phyloP scores from a whole-genome alignment of 2,797 vertebrate species.

The Fundulus diaphanus region DNA sequence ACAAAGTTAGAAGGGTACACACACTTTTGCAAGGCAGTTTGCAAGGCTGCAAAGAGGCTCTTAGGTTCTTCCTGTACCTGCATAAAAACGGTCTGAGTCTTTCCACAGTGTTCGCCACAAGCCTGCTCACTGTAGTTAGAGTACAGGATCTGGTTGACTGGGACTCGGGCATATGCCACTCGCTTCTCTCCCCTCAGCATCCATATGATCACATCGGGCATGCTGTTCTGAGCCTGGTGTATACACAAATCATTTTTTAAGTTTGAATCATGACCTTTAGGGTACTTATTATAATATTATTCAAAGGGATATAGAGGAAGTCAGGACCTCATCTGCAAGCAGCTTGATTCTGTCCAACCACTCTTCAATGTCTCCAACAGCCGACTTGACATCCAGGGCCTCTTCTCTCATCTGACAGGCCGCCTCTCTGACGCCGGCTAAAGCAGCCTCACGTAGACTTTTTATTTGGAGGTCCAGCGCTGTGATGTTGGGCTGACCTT shows the following conservation, averaged over 20 bases:
- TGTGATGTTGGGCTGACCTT: slow-evolving; percentile 88
- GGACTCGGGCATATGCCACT: slow-evolving; percentile 91
- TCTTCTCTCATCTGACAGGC: slow-evolving; percentile 83
- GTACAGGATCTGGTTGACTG: slow-evolving; percentile 89
- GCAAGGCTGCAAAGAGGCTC: neutral
- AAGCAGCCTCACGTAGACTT: slow-evolving; percentile 82
- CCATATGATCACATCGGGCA: slow-evolving; percentile 98
- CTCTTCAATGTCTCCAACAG: slow-evolving; percentile 88
- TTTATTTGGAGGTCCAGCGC: slow-evolving; percentile 91
- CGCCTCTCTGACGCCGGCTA: slow-evolving; percentile 81
- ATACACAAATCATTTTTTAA: slow-evolving; percentile 16
- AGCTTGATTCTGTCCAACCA: slow-evolving; percentile 91
- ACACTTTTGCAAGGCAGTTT: neutral
- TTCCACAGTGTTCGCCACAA: slow-evolving; percentile 91
- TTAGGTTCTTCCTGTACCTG: slow-evolving; percentile 81
- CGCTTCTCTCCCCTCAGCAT: slow-evolving; percentile 96
- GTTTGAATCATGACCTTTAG: neutral
- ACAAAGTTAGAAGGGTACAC: neutral
- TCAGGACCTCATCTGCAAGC: slow-evolving; percentile 89
- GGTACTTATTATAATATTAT: neutral
- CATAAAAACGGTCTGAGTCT: slow-evolving; percentile 90
- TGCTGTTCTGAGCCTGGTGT: slow-evolving; percentile 93
- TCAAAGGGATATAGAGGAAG: neutral
- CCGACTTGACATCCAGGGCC: slow-evolving; percentile 84
- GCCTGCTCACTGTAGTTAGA: slow-evolving; percentile 86